Percentiles rank a stretch among this genome's conserved stretches.
Evolutionary conservation across 2,888 invertebrate genomes (phyloP).

Genomic region (Acanthosepion lycidas): DNA sequence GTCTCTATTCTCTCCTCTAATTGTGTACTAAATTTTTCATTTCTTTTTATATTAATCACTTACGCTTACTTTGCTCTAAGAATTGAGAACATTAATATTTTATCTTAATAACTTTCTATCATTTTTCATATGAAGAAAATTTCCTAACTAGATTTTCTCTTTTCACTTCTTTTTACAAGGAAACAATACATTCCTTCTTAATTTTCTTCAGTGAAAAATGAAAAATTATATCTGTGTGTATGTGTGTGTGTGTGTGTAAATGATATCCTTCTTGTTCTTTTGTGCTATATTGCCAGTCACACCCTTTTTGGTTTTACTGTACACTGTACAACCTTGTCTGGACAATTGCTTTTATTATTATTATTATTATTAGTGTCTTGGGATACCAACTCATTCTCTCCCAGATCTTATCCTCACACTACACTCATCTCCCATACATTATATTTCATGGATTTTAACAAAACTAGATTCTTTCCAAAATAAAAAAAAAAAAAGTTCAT

Average conservation of each 20-base stretch:
- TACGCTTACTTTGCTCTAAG: background rate
- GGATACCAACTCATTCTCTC: background rate
- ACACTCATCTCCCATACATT: background rate
- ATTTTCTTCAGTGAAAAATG: background rate
- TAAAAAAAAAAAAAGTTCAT: background rate
- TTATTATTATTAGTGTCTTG: background rate
- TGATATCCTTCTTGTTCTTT: background rate
- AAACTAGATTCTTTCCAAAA: too few relatives aligned
- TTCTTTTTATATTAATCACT: background rate
- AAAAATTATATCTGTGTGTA: background rate
- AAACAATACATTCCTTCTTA: background rate
- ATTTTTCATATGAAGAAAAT: too few relatives aligned
- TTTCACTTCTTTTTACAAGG: background rate
- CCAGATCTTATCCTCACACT: background rate
- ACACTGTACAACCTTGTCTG: background rate
- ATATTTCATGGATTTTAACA: too few relatives aligned
- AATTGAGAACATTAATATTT: background rate
- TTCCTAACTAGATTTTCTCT: too few relatives aligned
- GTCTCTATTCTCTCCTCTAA: background rate
- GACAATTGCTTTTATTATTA: conserved; percentile 2
- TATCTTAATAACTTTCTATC: too few relatives aligned
- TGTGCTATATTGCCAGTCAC: background rate
- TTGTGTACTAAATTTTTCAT: background rate
- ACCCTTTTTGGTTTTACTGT: background rate
- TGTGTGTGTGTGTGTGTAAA: too few relatives aligned